Evolutionary conservation across 92 coral and sea anemone genomes (phyloP).

Genomic region (Isaurus tuberculatus): DNA sequence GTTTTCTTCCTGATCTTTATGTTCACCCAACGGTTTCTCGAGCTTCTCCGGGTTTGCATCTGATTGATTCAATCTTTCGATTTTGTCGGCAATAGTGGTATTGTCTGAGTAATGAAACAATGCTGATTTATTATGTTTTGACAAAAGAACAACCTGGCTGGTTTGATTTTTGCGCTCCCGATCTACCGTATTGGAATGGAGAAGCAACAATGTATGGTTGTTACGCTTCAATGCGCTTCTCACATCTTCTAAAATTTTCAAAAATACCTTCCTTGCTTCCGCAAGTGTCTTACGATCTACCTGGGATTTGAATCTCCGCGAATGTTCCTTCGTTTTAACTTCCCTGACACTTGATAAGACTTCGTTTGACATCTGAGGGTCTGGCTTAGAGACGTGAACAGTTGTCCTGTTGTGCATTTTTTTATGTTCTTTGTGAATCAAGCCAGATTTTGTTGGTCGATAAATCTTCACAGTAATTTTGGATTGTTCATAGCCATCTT

Average conservation of each 20-base stretch:
- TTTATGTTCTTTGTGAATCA: background rate
- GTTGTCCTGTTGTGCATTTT: background rate
- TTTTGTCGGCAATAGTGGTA: background rate
- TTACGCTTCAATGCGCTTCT: background rate
- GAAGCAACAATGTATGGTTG: background rate
- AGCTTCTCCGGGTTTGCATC: background rate
- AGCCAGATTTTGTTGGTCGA: slow-evolving; percentile 18
- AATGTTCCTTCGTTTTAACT: background rate
- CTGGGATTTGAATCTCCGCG: background rate
- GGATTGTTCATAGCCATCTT: slow-evolving; percentile 26
- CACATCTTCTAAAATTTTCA: slow-evolving; percentile 30
- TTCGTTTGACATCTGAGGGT: slow-evolving; percentile 29
- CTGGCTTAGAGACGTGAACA: background rate
- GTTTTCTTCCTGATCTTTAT: background rate
- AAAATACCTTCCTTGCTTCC: slow-evolving; percentile 33
- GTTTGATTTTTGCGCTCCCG: background rate
- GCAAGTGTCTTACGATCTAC: slow-evolving; percentile 26
- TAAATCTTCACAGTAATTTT: slow-evolving; percentile 35
- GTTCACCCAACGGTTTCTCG: background rate
- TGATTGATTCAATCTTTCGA: background rate
- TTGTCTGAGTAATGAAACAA: slow-evolving; percentile 20
- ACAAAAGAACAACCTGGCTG: background rate
- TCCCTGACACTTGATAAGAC: slow-evolving; percentile 28
- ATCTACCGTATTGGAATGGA: background rate
- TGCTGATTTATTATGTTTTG: background rate